Base-by-base conservation (phyloP, 2,113 vertebrate species). In the Cettia cetti region DNA sequence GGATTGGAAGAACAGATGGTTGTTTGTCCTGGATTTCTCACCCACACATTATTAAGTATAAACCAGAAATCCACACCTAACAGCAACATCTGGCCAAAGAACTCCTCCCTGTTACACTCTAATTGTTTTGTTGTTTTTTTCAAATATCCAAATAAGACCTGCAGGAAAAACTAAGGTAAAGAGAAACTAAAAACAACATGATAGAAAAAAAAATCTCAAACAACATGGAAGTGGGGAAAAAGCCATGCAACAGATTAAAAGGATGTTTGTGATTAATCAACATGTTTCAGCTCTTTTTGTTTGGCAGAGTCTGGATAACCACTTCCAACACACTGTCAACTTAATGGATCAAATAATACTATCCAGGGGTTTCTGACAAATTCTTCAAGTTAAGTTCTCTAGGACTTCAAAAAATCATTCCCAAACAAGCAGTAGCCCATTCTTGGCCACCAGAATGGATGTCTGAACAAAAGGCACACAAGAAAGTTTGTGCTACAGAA, bases 11-110 rank as follows among this genome's bases (percentile, higher is more conserved):
- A 70, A 61, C 66, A 97, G 91, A 90, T 77, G 87, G 71, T 44
- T 85, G 47, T 7, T 54, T n/a, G 42, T 56, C 82, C 82, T 90
- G 87, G 59, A 82, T 91, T 92, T 95, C 82, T 83, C 75, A 90
- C 63, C 26, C 88, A 77, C 42, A 65, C 53, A 15, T 44, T 68
- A 86, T 44, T 39, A 89, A 68, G 76, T 35, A 50, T 2, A 84
- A 90, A 91, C 63, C 63, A 94, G 44, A 90, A 84, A 91, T 44
- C 54, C 50, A 85, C 37, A 92, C 64, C 84, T 50, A 91, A 66
- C 14, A 47, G 61, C 33, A 91, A 89, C 75, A 93, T 44, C 42
- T 65, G 63, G 45, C 37, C 39, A 72, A 85, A 91, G 24, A 82
- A 44, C 24, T 45, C 39, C n/a, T 66, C 35, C 78, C 35, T 26